Conservation (phyloP, 2,797 vertebrate species). For the Heliangelus exortis region DNA sequence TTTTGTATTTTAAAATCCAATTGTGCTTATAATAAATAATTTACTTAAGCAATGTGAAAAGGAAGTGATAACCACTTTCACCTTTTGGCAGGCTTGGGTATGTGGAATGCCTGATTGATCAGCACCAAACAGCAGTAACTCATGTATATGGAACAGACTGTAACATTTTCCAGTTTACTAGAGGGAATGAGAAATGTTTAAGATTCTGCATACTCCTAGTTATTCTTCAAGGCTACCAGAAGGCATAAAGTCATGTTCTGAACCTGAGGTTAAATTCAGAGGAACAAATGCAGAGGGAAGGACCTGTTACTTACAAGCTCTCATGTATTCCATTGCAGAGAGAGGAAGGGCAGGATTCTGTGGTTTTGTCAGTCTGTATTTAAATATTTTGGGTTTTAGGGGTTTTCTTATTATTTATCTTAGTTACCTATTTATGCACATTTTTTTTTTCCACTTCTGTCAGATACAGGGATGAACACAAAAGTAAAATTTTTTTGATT, state of each 20-base stretch:
- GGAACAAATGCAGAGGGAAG: background rate
- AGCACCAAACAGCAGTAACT: background rate
- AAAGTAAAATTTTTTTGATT: background rate
- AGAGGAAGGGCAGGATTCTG: background rate
- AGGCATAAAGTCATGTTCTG: constrained; percentile 10
- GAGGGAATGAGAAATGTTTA: constrained; percentile 18
- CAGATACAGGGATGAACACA: background rate
- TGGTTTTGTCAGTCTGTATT: background rate
- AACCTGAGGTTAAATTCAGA: constrained; percentile 3
- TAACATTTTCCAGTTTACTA: constrained; percentile 14
- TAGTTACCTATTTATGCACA: background rate
- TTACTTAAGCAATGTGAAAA: background rate
- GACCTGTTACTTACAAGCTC: background rate
- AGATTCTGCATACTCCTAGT: constrained; percentile 38
- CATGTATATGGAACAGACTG: constrained; percentile 51
- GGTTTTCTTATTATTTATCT: background rate
- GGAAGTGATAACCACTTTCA: constrained; percentile 27
- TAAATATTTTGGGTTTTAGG: background rate
- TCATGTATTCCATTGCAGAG: background rate
- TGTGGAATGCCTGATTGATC: constrained; percentile 1
- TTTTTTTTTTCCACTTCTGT: background rate
- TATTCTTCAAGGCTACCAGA: constrained; percentile 29
- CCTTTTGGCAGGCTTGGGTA: background rate
- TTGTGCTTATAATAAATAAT: constrained; percentile 49
- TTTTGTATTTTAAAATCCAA: constrained; percentile 40